Conservation (phyloP, 2,888 invertebrate genomes). For the Drosophila gaucha region DNA sequence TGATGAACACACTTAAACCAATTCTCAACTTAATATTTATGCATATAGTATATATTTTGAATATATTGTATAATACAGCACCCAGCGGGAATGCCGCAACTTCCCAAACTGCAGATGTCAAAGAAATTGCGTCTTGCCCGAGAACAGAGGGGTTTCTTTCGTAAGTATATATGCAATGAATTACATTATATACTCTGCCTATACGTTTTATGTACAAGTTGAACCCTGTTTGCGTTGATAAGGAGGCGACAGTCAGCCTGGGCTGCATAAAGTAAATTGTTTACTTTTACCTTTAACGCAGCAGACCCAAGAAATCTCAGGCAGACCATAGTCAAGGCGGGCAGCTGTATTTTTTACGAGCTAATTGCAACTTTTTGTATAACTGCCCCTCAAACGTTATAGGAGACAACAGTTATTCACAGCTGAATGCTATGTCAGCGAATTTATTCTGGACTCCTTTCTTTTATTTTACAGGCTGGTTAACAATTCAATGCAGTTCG, state of each 20-base stretch:
- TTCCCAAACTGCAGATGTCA: slow-evolving; percentile 22
- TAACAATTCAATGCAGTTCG: not conserved
- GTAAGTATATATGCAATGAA: not conserved
- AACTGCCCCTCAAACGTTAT: not conserved
- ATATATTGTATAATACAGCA: not conserved
- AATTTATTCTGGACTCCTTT: not conserved
- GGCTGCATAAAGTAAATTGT: slow-evolving; percentile 29
- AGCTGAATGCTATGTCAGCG: slow-evolving; percentile 3
- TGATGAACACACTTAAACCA: not conserved
- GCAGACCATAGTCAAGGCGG: not conserved
- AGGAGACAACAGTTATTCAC: not conserved
- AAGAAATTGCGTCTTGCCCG: slow-evolving; percentile 11
- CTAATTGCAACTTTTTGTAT: slow-evolving; percentile 8
- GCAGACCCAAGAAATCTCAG: slow-evolving; percentile 26
- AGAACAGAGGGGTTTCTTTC: slow-evolving; percentile 1
- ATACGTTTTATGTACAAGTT: not conserved
- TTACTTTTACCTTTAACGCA: slow-evolving; percentile 23
- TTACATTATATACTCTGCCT: slow-evolving; percentile 5
- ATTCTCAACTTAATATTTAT: not conserved
- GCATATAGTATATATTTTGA: not conserved
- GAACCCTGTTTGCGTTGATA: slow-evolving; percentile 31
- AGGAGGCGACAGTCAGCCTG: slow-evolving; percentile 26
- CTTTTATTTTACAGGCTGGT: no score
- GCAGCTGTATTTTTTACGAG: slow-evolving; percentile 27
- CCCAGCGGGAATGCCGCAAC: slow-evolving; percentile 25